Evolutionary conservation across 2,113 vertebrate genomes (phyloP), one percentile per base, ranked within the genome.

Genomic region (Pavo muticus): DNA sequence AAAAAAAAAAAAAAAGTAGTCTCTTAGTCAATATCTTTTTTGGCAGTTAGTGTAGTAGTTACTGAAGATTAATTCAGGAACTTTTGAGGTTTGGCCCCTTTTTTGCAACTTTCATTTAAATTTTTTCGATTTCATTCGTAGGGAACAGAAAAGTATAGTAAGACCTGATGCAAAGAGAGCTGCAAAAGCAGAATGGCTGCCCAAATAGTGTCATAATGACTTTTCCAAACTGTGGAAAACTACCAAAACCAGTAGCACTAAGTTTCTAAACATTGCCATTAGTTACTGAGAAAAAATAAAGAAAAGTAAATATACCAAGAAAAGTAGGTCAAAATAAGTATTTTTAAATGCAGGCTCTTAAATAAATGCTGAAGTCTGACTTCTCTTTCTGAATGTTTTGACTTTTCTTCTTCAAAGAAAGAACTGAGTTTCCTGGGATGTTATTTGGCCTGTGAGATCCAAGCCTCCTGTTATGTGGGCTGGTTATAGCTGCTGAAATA

Each of bases 1-100:
- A 92, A 16, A 74, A 67, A 78, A 35, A 60, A 98, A 98, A 92
- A 18, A 71, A 67, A 78, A n/a, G 24, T 27, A 54, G 52, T 69
- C 50, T 87, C 82, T 83, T 59, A 76, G 13, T 61, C 32, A 67
- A 23, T 50, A 20, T 84, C 21, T 93, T 35, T 65, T 84, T 70
- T 89, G 2, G 48, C 85, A 52, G 14, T 24, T 61, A 87, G 48
- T 48, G 12, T 81, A 87, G 65, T 39, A n/a, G 45, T 61, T 69
- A 64, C 68, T 63, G 76, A 14, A 75, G 61, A 52, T 24, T 79
- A 67, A 76, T 71, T 88, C 71, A 82, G 79, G 67, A 80, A 21
- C 27, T 23, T 17, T 42, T 13, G 47, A n/a, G 10, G 6, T 74
- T 42, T 84, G 56, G 57, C 50, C 11, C 14, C 76, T 9, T 11